Evolutionary conservation across 1,140 invertebrate genomes (phyloP), one percentile per base, ranked within the genome.

Genomic region (Drosophila ficusphila): DNA sequence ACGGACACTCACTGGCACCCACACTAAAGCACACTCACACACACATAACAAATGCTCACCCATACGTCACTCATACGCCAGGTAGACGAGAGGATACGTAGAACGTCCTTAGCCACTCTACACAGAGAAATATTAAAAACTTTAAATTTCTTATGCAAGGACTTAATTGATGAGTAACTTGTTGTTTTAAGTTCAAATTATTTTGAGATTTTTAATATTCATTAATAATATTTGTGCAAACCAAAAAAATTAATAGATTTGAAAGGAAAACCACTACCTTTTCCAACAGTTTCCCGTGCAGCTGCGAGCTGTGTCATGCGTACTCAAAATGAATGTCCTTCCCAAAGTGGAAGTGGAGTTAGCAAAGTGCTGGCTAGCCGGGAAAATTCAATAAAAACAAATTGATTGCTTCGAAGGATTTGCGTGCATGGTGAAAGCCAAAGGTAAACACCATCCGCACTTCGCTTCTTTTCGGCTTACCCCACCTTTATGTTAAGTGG

Each of bases 311-410:
- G 51, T 76, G 76, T 76, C 76, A 64, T 29, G 65, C 82, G 71
- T 56, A 64, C 65, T 51, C 42, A 61, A 56, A 79, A 86, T 72
- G 65, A 86, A 76, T 85, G 81, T 81, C 79, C 76, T 72, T 62
- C 60, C n/a, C n/a, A n/a, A n/a, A n/a, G 65, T 41, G 61, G 52
- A 85, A 78, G 73, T 78, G 79, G 60, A 53, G 68, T 49, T 48
- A 16, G 27, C 54, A 42, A 44, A 64, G 60, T 67, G 60, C 46
- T 21, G 76, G 46, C 67, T 38, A 60, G 52, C 72, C 56, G 33
- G 29, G 51, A 75, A 86, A 85, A 86, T 86, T 85, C 81, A 85
- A 85, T 85, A 85, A 85, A 85, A 85, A 69, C 81, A 81, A 86
- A 85, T 85, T 85, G 79, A 85, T 85, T 85, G 79, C 76, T 86